phyloP scores from a whole-genome alignment of 2,797 vertebrate genomes.

The Rhinoraja longicauda region DNA sequence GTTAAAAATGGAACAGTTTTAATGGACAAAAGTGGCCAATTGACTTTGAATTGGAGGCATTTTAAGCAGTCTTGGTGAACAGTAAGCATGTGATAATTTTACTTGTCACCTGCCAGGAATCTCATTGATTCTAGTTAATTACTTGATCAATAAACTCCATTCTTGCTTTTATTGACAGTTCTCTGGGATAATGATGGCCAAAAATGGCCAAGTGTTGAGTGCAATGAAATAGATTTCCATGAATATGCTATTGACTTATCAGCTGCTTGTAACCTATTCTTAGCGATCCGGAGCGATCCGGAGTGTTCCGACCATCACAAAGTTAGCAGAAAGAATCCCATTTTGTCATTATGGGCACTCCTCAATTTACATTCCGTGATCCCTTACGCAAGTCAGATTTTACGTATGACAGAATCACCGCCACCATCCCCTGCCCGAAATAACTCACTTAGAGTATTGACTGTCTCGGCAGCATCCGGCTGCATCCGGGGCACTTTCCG shows the following conservation, averaged over 20 bases:
- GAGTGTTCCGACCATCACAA: not conserved
- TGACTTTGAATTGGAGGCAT: not conserved
- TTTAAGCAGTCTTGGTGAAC: not conserved
- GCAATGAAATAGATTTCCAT: not conserved
- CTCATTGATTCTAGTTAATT: not conserved
- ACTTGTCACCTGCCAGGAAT: not conserved
- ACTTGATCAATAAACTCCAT: not conserved
- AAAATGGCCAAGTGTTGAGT: not conserved
- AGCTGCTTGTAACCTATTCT: not conserved
- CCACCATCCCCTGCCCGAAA: too few relatives aligned
- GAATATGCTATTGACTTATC: not conserved
- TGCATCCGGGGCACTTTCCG: too few relatives aligned
- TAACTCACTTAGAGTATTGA: too few relatives aligned
- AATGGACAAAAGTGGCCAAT: not conserved
- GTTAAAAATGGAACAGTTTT: not conserved
- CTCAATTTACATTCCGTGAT: too few relatives aligned
- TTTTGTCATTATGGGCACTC: too few relatives aligned
- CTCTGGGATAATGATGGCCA: not conserved
- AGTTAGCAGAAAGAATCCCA: not conserved
- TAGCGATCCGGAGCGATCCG: not conserved
- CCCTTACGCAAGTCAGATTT: too few relatives aligned
- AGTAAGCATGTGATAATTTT: not conserved
- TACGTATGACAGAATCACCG: too few relatives aligned
- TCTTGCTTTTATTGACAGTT: not conserved
- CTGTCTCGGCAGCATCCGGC: too few relatives aligned